Conservation (phyloP, 2,888 invertebrate species). For the Mamestra brassicae region DNA sequence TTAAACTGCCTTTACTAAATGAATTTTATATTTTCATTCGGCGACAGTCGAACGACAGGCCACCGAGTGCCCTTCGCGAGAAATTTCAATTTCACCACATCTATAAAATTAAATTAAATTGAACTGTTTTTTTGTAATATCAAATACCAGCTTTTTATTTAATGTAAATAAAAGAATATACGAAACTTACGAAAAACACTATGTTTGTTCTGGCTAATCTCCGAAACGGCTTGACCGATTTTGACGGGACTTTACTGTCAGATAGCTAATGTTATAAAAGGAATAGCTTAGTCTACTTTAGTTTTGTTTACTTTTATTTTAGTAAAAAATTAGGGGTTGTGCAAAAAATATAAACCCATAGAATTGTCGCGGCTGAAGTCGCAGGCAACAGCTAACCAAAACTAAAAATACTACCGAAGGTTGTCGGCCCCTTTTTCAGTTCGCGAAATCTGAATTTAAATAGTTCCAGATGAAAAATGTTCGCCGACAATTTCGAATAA, state of each 20-base stretch:
- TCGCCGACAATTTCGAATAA: constrained; percentile 47
- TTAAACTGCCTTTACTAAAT: constrained; percentile 14
- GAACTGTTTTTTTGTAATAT: not conserved
- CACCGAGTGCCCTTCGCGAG: not conserved
- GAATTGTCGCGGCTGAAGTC: not conserved
- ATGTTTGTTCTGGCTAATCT: too few species aligned
- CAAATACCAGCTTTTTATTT: not conserved
- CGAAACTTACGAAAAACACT: too few species aligned
- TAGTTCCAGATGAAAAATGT: constrained; percentile 53
- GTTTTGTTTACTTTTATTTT: too few species aligned
- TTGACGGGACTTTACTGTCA: too few species aligned
- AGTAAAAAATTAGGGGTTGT: too few species aligned
- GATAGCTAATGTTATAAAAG: too few species aligned
- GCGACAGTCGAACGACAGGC: constrained; percentile 14
- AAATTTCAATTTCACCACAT: constrained; percentile 51
- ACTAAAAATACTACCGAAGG: constrained; percentile 40
- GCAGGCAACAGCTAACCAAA: not conserved
- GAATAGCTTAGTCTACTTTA: too few species aligned
- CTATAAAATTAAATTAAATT: not conserved
- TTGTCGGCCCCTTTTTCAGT: constrained; percentile 30
- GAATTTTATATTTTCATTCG: constrained; percentile 8
- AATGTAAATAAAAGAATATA: too few species aligned
- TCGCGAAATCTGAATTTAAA: constrained; percentile 58
- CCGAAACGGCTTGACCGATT: too few species aligned
- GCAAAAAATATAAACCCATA: too few species aligned